Conservation (phyloP, 2,888 invertebrate genomes). For the Nudaria mundana region DNA sequence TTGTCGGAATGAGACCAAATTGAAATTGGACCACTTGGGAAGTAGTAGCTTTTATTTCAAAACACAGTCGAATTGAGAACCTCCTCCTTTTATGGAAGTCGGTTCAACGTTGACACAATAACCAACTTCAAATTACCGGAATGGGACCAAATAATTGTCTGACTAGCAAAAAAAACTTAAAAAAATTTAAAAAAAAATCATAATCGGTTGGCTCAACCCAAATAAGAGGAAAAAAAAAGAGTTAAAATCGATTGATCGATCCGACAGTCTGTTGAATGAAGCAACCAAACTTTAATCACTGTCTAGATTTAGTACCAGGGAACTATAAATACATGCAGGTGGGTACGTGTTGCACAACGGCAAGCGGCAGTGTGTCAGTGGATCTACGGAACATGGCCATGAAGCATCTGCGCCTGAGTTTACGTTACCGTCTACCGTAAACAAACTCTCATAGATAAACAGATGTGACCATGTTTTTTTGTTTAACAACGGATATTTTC, state of each 20-base stretch:
- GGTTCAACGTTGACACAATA: no score
- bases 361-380: constrained; percentile 53
- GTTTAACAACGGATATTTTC: not conserved
- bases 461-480: constrained; percentile 30
- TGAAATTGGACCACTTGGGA: no score
- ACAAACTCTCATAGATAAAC: constrained; percentile 43
- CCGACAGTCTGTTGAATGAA: not conserved
- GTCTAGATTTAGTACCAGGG: constrained; percentile 18
- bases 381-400: constrained; percentile 47
- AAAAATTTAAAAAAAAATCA: no score
- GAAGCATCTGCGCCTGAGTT: constrained; percentile 37
- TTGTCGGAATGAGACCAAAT: no score
- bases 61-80: no score
- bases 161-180: no score
- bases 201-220: no score
- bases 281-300: not conserved
- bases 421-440: constrained; percentile 34
- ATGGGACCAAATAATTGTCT: no score
- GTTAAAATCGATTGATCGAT: not conserved
- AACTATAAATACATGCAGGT: constrained; percentile 25
- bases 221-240: no score
- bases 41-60: no score
- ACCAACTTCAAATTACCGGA: no score
- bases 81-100: no score
- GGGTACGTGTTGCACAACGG: constrained; percentile 31